phyloP scores from a whole-genome alignment of 2,113 vertebrate species.

The Engraulis encrasicolus region DNA sequence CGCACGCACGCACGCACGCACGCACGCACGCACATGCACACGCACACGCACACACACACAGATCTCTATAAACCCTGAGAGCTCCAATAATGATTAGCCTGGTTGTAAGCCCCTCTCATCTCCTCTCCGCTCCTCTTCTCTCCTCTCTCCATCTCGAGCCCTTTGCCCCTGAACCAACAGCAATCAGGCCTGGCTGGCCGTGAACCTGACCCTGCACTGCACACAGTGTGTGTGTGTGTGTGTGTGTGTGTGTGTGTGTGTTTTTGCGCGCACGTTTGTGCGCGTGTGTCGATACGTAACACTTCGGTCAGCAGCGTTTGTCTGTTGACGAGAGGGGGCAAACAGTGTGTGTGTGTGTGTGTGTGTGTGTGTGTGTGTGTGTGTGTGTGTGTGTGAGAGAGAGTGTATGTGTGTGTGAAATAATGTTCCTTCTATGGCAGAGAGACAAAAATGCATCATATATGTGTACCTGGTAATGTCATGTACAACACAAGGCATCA shows the following conservation, averaged over 20 bases:
- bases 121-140: no score
- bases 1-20: no score
- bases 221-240: background rate
- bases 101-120: background rate
- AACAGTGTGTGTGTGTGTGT: background rate
- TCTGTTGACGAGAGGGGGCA: background rate
- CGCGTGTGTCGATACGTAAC: background rate
- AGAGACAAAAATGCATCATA: no score
- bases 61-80: constrained; percentile 36
- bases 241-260: no score
- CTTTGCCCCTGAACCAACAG: constrained; percentile 3
- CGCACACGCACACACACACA: background rate
- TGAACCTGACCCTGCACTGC: background rate
- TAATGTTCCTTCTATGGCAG: no score
- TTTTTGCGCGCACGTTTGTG: no score
- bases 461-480: no score
- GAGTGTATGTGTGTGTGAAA: no score
- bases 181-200: background rate
- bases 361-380: background rate
- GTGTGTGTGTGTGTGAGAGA: background rate
- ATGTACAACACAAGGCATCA: no score
- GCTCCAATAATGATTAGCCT: constrained; percentile 41
- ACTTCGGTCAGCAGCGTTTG: background rate
- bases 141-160: no score
- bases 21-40: background rate